Percentiles rank a stretch among this genome's conserved stretches.
phyloP scores from a whole-genome alignment of 2,797 vertebrate genomes.

The Podarcis lilfordi region DNA sequence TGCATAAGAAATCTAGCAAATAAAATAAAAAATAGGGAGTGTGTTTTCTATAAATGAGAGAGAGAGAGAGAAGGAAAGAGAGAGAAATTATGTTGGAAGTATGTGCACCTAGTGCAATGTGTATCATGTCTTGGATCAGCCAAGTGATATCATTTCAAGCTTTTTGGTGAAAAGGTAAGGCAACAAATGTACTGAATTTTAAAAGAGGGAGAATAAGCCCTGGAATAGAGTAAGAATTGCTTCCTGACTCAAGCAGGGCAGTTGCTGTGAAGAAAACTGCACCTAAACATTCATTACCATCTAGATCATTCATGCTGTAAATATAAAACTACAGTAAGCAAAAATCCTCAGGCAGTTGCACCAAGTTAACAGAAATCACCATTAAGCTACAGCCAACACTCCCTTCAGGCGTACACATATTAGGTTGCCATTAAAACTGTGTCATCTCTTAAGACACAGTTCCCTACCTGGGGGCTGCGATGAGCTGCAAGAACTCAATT shows the following conservation, averaged over 20 bases:
- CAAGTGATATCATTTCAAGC: neutral
- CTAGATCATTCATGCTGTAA: neutral
- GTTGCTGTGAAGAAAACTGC: neutral
- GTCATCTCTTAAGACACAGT: constrained; percentile 13
- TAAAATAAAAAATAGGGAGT: no score
- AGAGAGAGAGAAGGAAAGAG: no score
- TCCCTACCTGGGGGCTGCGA: constrained; percentile 15
- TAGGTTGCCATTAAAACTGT: constrained; percentile 10
- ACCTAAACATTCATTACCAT: neutral
- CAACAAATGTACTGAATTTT: neutral
- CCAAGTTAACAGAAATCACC: neutral
- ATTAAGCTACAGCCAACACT: neutral
- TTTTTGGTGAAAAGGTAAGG: neutral
- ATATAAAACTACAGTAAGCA: constrained; percentile 4
- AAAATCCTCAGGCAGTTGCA: constrained; percentile 12
- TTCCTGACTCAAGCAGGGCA: neutral
- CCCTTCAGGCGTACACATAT: neutral
- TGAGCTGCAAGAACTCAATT: constrained; percentile 14
- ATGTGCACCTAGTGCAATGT: no score
- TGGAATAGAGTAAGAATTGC: neutral
- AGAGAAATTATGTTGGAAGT: no score
- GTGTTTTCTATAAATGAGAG: no score
- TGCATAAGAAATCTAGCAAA: no score
- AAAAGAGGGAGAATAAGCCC: neutral
- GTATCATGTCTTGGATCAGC: neutral